Base-by-base conservation (phyloP, 2,888 invertebrate species). In the Dolomedes plantarius region DNA sequence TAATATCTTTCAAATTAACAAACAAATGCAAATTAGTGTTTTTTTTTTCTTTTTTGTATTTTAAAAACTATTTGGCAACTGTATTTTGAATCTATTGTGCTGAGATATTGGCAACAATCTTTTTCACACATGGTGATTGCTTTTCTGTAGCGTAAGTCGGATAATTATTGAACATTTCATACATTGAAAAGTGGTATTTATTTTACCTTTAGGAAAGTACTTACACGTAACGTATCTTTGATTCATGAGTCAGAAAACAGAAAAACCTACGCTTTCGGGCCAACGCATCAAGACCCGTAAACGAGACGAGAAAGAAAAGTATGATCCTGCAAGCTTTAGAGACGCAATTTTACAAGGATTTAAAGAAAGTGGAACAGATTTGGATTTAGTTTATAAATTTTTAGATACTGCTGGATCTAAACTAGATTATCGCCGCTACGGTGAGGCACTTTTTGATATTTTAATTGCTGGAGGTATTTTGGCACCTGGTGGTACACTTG, bases 301-400 rank as follows among this genome's bases (percentile, higher is more conserved):
- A 96, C 97, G 98, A 97, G 98, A 98, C 98, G 98, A 98, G 95
- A 98, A 97, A 95, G 98, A 98, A 95, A 98, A 98, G 94, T 98
- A 97, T 95, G 98, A 98, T 94, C 98, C 98, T 92, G 95, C 95
- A 93, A 98, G 97, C 93, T 98, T 98, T 94, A 95, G 98, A 93
- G 98, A 98, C 94, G 96, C 96, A 92, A 95, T 98, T 93, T 95
- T 98, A 92, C 94, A 95, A 93, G 98, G 98, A 91, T 94, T 98
- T 92, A 96, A 97, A 74, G 89, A 89, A 39, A 68, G 86, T 56
- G 83, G 82, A 92, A 95, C 95, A 91, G 98, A 98, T 94, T 94
- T 98, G 93, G 98, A 98, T 91, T 96, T 97, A 92, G 96, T 98
- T 90, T 97, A 95, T 92, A 98, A 98, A 93, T 98, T 94, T 93